phyloP scores from a whole-genome alignment of 2,113 vertebrate species.

The Gasterosteus nipponicus region DNA sequence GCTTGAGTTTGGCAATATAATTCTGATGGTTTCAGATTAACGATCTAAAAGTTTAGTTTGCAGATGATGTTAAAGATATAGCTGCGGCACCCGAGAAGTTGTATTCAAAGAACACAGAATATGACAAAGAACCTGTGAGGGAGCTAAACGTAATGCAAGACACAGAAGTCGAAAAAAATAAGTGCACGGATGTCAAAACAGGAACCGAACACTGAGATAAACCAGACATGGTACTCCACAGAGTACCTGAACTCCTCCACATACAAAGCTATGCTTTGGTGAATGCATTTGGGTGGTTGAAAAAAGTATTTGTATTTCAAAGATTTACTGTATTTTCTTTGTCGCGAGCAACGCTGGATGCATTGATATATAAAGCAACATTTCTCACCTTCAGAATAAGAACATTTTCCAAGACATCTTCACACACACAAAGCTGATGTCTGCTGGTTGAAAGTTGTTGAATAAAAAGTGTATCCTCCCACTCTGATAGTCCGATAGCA shows the following conservation, averaged over 20 bases:
- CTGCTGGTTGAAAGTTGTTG: slow-evolving; percentile 2
- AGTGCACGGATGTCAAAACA: slow-evolving; percentile 9
- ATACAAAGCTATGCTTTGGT: neutral
- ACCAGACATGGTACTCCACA: neutral
- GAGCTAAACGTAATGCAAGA: neutral
- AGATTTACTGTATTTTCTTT: neutral
- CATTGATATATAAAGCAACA: neutral
- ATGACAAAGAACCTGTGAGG: neutral
- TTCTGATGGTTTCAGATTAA: neutral
- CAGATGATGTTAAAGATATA: neutral
- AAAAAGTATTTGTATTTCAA: neutral
- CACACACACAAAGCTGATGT: neutral
- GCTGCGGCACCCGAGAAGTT: neutral
- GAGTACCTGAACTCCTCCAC: neutral
- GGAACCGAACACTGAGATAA: slow-evolving; percentile 33
- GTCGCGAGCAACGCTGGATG: neutral
- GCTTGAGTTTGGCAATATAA: neutral
- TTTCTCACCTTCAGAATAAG: neutral
- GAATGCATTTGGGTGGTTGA: neutral
- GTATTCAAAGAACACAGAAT: neutral
- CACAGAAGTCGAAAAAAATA: neutral
- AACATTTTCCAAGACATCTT: neutral
- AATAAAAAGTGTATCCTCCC: slow-evolving; percentile 15
- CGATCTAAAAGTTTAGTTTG: neutral
- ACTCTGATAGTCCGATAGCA: slow-evolving; percentile 5